Conservation (phyloP, 2,113 vertebrate species). For the Psittacula cyanocephala region DNA sequence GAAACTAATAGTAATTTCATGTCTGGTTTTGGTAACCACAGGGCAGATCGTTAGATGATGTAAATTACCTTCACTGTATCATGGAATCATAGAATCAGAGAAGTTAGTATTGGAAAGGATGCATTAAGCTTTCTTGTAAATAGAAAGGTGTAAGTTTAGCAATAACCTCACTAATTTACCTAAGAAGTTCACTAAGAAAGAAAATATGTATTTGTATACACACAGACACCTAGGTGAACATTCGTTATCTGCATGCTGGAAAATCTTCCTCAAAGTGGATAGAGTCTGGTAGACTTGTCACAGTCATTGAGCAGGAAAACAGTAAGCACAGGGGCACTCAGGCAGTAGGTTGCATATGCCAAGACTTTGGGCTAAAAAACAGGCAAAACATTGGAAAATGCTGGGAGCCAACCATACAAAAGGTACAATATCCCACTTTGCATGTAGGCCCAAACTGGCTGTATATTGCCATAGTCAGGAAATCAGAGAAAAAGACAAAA, state of each 20-base stretch:
- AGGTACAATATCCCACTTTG: neutral
- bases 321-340: neutral
- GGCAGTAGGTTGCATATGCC: neutral
- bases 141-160: too few relatives aligned
- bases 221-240: too few relatives aligned
- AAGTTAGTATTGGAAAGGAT: too few relatives aligned
- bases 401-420: neutral
- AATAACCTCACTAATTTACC: too few relatives aligned
- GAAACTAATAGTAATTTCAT: neutral
- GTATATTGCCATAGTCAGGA: neutral
- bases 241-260: neutral
- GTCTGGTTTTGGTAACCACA: neutral
- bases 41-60: neutral
- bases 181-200: too few relatives aligned
- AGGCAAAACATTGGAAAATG: neutral
- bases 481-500: neutral
- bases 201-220: too few relatives aligned
- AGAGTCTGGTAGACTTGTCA: neutral
- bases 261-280: neutral
- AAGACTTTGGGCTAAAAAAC: neutral
- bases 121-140: too few relatives aligned
- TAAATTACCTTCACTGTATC: too few relatives aligned
- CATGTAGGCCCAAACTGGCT: neutral
- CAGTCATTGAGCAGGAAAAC: neutral
- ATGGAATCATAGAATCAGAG: too few relatives aligned